Evolutionary conservation across 2,113 vertebrate genomes (phyloP).

Genomic region (Pterocles gutturalis): DNA sequence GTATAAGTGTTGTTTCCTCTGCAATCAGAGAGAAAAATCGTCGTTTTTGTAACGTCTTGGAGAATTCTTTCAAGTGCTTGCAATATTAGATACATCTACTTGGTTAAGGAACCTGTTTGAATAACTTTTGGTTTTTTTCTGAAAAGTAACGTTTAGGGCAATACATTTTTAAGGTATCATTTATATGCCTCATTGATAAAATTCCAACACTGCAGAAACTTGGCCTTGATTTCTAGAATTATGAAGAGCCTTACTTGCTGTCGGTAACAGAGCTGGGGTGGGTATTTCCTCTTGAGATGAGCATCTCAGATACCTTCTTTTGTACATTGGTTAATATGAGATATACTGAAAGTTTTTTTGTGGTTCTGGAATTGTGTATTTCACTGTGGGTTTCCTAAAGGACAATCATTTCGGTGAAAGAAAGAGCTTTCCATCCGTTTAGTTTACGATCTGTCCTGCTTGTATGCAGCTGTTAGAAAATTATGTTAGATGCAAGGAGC

Average conservation of each 20-base stretch:
- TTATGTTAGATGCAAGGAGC: not conserved
- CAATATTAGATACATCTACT: not conserved
- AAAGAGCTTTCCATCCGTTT: not conserved
- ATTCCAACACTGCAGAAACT: not conserved
- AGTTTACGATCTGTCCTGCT: not conserved
- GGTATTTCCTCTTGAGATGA: not conserved
- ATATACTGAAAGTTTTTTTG: not conserved
- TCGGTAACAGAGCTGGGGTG: not conserved
- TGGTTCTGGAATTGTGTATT: not conserved
- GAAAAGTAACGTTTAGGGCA: not conserved
- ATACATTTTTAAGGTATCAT: not conserved
- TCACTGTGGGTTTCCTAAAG: not conserved
- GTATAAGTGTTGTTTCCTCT: not conserved
- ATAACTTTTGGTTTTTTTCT: rapidly evolving
- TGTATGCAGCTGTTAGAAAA: not conserved
- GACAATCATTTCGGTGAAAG: not conserved
- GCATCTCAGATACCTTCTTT: not conserved
- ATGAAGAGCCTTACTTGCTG: not conserved
- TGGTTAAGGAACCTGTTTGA: not conserved
- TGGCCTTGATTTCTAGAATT: not conserved
- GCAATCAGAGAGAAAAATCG: not conserved
- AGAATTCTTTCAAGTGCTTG: not conserved
- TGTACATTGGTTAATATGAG: not conserved
- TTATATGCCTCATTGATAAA: not conserved
- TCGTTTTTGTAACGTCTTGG: not conserved